Evolutionary conservation across 2,888 invertebrate species (phyloP).

Genomic region (Ethmia dodecea): DNA sequence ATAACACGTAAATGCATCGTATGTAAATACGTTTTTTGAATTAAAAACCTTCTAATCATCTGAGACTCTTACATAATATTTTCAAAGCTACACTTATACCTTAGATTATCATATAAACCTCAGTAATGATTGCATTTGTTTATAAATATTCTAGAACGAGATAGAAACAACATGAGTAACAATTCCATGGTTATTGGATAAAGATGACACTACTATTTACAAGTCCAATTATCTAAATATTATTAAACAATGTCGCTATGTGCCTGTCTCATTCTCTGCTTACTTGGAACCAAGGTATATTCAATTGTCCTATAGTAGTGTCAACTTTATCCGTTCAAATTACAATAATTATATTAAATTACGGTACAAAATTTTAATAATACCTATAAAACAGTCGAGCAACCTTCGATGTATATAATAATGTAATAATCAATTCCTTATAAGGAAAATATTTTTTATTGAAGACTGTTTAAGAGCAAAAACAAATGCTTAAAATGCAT

Average conservation of each 20-base stretch:
- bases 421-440: conserved; percentile 31
- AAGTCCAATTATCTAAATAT: too few species aligned
- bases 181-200: conserved; percentile 5
- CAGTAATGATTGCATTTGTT: background rate
- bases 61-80: too few species aligned
- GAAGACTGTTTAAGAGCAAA: too few species aligned
- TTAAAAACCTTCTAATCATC: too few species aligned
- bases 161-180: conserved; percentile 5
- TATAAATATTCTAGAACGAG: conserved; percentile 1
- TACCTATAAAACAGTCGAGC: conserved; percentile 25
- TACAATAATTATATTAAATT: conserved; percentile 5
- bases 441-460: too few species aligned
- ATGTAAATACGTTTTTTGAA: too few species aligned
- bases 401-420: conserved; percentile 33
- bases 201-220: conserved; percentile 6
- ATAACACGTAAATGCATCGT: too few species aligned
- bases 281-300: too few species aligned
- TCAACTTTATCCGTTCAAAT: conserved; percentile 2
- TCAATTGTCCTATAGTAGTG: too few species aligned
- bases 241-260: too few species aligned
- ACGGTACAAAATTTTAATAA: background rate
- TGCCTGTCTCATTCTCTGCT: too few species aligned
- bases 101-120: conserved; percentile 13
- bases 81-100: conserved; percentile 20
- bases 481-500: too few species aligned